Base-by-base conservation (phyloP, 2,113 vertebrate species). In the Edolisoma coerulescens region DNA sequence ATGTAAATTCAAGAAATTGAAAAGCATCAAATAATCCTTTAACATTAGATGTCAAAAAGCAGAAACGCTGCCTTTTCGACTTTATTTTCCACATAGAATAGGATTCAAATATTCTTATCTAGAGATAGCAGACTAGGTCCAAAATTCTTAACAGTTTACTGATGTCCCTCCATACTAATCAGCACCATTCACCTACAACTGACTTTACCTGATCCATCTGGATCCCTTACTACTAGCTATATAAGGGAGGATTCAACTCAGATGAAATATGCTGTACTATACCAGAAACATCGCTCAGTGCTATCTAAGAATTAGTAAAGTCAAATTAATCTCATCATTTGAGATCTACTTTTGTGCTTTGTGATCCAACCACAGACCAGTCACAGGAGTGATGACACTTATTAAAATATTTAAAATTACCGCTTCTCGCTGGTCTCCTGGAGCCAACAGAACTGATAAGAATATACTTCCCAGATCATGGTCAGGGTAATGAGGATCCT, bases 401-500 rank as follows among this genome's bases (percentile, higher is more conserved):
- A 16, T 21, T 22, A 57, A 92, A 78, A 52, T 37, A 33, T 28
- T 90, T 91, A 76, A 78, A 98, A 99, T 99, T 99, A 99, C 99
- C 96, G 84, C 93, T 92, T 99, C 99, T 92, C 82, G 98, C 52
- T 98, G 75, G 75, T 99, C 99, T 96, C 98, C 99, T 35, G 98
- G 98, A 45, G 98, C 96, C 93, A 99, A 95, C 23, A 98, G 95
- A 56, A 99, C 97, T 0, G 97, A 96, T 14, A 99, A 94, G 19
- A 99, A 97, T 95, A 99, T 98, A 75, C 88, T 98, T 83, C 99
- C 99, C 90, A 99, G 97, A 79, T 99, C 98, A 95, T 99, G 97
- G 65, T 99, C 99, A 61, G 99, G 99, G 83, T 99, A 99, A 95
- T 99, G 99, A 39, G 99, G 97, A 93, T 99, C 99, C 95, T 99